A percentile compares a stretch with the other conserved stretches of the same genome.
phyloP scores from a whole-genome alignment of 2,888 invertebrate species.

The Agrotis ipsilon region DNA sequence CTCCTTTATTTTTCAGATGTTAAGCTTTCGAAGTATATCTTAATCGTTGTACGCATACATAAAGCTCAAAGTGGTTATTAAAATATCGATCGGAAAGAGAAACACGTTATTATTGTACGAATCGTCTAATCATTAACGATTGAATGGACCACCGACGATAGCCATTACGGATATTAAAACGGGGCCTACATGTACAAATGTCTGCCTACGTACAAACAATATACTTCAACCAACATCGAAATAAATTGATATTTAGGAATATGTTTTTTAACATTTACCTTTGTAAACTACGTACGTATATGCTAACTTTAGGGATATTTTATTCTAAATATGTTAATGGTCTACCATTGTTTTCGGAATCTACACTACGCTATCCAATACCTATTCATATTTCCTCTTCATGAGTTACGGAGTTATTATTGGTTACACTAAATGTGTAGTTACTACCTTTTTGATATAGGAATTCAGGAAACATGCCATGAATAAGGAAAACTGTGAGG shows the following conservation, averaged over 20 bases:
- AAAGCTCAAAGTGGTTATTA: slow-evolving; percentile 77
- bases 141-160: slow-evolving; percentile 78
- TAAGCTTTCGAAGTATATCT: slow-evolving; percentile 75
- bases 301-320: slow-evolving; percentile 12
- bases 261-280: slow-evolving; percentile 40
- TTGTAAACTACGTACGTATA: slow-evolving; percentile 15
- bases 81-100: slow-evolving; percentile 76
- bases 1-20: slow-evolving; percentile 84
- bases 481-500: slow-evolving; percentile 13
- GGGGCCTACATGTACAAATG: slow-evolving; percentile 64
- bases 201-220: slow-evolving; percentile 48
- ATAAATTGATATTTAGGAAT: slow-evolving; percentile 32
- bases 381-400: slow-evolving; percentile 34
- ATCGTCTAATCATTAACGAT: slow-evolving; percentile 76
- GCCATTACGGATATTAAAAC: slow-evolving; percentile 79
- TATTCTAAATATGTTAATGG: slow-evolving; percentile 28
- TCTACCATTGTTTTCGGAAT: slow-evolving; percentile 26
- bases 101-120: slow-evolving; percentile 78
- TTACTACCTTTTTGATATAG: slow-evolving; percentile 20
- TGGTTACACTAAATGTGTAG: slow-evolving; percentile 32
- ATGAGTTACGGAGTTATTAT: slow-evolving; percentile 27
- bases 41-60: slow-evolving; percentile 66
- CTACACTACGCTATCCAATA: slow-evolving; percentile 7
- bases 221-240: slow-evolving; percentile 18
- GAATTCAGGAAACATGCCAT: not conserved